Conservation (phyloP, 2,797 vertebrate genomes). For the Numenius phaeopus region DNA sequence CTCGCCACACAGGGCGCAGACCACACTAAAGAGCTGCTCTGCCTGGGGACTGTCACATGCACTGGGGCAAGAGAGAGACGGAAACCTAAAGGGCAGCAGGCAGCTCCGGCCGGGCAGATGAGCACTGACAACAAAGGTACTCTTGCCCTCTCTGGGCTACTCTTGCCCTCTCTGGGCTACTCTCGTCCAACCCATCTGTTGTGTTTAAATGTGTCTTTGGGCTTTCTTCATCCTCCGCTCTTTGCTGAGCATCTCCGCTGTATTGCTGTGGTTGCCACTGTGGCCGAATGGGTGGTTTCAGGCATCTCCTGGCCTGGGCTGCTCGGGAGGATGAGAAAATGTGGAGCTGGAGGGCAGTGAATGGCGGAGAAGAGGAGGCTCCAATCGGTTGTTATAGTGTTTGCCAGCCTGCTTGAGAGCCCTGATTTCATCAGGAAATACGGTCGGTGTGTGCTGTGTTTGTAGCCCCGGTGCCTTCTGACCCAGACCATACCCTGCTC, state of each 20-base stretch:
- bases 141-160: not conserved
- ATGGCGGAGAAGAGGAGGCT: not conserved
- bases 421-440: not conserved
- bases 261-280: accelerated
- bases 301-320: not conserved
- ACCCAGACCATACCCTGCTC: not conserved
- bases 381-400: accelerated
- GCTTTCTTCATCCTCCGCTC: not conserved
- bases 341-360: not conserved
- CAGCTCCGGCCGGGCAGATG: not conserved
- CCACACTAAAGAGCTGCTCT: not conserved
- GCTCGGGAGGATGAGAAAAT: not conserved
- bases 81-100: not conserved
- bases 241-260: accelerated
- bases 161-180: too few relatives aligned
- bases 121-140: conserved; percentile 36
- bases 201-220: accelerated
- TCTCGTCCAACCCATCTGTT: accelerated
- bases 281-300: accelerated
- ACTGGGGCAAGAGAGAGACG: not conserved
- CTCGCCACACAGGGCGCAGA: not conserved
- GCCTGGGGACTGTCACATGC: not conserved
- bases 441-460: accelerated
- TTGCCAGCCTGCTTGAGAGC: not conserved
- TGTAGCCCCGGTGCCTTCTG: accelerated